Evolutionary conservation across 2,113 vertebrate species (phyloP).

Genomic region (Chaetodon auriga): DNA sequence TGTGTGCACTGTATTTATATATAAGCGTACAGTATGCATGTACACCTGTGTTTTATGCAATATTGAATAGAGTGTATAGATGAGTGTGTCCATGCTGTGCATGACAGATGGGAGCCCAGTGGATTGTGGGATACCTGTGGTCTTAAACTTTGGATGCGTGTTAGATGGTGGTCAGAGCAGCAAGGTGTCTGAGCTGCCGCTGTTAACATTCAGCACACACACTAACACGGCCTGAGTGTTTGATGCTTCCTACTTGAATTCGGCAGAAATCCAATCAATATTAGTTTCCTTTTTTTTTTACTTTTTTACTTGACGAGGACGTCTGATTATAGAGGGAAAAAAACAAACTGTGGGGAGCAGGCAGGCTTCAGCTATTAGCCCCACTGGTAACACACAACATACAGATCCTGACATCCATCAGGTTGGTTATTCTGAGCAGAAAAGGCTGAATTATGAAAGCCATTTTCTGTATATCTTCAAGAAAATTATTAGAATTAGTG

Average conservation of each 20-base stretch:
- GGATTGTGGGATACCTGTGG: constrained; percentile 22
- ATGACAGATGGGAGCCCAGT: constrained; percentile 28
- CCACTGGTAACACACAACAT: neutral
- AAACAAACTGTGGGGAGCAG: neutral
- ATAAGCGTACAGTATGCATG: no score
- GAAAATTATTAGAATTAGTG: neutral
- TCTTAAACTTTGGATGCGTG: neutral
- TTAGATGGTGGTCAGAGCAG: neutral
- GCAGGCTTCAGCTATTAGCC: neutral
- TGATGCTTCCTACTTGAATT: neutral
- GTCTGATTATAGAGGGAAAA: neutral
- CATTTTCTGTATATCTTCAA: constrained; percentile 20
- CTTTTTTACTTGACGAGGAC: no score
- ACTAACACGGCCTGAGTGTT: neutral
- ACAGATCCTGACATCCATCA: neutral
- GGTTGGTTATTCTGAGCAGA: constrained; percentile 19
- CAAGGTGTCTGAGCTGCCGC: constrained; percentile 3
- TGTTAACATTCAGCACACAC: constrained; percentile 12
- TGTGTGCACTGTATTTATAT: neutral
- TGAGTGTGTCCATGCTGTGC: neutral
- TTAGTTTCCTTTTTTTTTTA: neutral
- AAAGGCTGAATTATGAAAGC: constrained; percentile 18
- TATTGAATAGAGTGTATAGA: neutral
- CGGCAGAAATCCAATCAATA: neutral
- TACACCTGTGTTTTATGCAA: neutral